These are phyloP conservation scores for Notospermus geniculatus DNA, from an alignment of 1,140 invertebrate genomes.

Conservation along the genomic window DNA sequence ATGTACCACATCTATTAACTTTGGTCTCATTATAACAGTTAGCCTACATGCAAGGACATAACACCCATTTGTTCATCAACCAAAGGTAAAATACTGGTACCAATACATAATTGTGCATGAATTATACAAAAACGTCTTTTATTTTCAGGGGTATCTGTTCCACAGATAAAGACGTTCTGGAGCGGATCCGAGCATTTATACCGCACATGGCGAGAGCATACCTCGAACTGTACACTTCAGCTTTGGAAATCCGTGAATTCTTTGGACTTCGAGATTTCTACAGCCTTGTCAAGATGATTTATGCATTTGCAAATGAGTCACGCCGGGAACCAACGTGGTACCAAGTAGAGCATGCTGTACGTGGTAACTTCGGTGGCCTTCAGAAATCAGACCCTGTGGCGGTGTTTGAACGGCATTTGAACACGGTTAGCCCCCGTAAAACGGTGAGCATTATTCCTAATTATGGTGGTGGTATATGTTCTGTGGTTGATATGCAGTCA, in stretches of 20 bases:
- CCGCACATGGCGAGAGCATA: slow-evolving; percentile 37
- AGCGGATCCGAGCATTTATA: slow-evolving; percentile 26
- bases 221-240: slow-evolving; percentile 31
- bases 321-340: slow-evolving; percentile 28
- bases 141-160: slow-evolving; percentile 42
- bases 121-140: too few species aligned
- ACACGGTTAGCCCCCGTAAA: slow-evolving; percentile 14
- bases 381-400: slow-evolving; percentile 33
- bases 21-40: too few species aligned
- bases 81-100: too few species aligned
- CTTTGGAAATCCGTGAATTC: slow-evolving; percentile 40
- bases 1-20: too few species aligned
- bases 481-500: too few species aligned
- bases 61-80: too few species aligned
- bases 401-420: slow-evolving; percentile 30
- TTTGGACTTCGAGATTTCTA: slow-evolving; percentile 54
- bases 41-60: too few species aligned
- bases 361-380: slow-evolving; percentile 45
- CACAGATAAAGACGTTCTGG: slow-evolving; percentile 22
- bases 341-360: slow-evolving; percentile 38
- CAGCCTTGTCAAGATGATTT: slow-evolving; percentile 49
- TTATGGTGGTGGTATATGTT: too few species aligned
- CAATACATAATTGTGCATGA: too few species aligned
- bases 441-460: slow-evolving; percentile 23
- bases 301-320: slow-evolving; percentile 28